Evolutionary conservation across 2,113 vertebrate genomes (phyloP).

Genomic region (Corythaixoides concolor): DNA sequence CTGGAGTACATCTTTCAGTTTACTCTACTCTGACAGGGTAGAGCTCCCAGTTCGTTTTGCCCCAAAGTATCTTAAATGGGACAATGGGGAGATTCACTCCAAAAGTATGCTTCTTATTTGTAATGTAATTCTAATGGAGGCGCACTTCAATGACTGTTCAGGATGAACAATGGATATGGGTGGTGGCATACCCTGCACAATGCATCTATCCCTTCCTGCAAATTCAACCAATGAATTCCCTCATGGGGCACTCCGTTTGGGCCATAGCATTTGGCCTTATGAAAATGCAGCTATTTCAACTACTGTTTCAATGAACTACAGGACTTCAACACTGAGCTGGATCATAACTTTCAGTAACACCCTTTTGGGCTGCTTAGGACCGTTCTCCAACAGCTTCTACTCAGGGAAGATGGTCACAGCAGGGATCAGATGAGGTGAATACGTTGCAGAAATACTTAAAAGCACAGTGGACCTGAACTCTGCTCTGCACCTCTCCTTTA

Average conservation of each 20-base stretch:
- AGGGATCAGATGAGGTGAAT: background rate
- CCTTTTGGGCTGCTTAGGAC: background rate
- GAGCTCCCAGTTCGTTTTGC: background rate
- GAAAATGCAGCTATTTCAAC: background rate
- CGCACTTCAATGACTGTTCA: background rate
- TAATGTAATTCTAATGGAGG: background rate
- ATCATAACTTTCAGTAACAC: background rate
- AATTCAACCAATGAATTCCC: background rate
- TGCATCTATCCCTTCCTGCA: background rate
- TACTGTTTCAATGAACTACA: background rate
- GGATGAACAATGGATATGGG: background rate
- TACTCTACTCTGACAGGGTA: background rate
- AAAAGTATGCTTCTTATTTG: background rate
- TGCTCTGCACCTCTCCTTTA: background rate
- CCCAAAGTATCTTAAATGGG: background rate
- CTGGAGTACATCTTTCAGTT: background rate
- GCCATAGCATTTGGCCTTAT: background rate
- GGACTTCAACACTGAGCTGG: background rate
- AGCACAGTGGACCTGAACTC: background rate
- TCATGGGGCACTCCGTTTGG: background rate
- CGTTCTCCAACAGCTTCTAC: background rate
- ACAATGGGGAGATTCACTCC: background rate
- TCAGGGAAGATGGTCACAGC: background rate
- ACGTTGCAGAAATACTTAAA: background rate
- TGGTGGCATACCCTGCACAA: background rate